Evolutionary conservation across 1,140 invertebrate species (phyloP), one percentile per base, ranked within the genome.

Genomic region (Neotoxoptera formosana): DNA sequence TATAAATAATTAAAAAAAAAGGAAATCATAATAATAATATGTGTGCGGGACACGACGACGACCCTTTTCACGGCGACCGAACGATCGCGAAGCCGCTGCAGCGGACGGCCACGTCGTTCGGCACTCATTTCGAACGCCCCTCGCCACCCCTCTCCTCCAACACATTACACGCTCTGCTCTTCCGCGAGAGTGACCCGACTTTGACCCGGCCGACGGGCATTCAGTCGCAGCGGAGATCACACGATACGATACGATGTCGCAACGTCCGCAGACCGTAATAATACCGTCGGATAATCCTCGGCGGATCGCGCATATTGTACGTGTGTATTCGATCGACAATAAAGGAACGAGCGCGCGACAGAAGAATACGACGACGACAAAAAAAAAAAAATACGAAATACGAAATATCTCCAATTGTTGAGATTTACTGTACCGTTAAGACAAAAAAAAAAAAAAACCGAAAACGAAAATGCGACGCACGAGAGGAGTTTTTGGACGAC

Each of bases 221-320:
- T 48, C 87, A 53, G n/a, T 84, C 41, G 21, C 30, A 41, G 83
- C 87, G 20, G 53, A 88, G 47, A 51, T 88, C 87, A n/a, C 51
- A 34, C 45, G 30, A n/a, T n/a, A n/a, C 45, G 14, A 8, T 30
- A 60, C 41, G 56, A 81, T 48, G 60, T 83, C 45, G 91, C 67
- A 51, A 83, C 91, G 76, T 84, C 91, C 67, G 76, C 91, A 92
- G 91, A 92, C 91, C 91, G 91, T 81, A 83, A 92, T 92, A 92
- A 92, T 92, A 92, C 67, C 41, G 84, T n/a, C 41, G 91, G 91
- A 92, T 92, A 51, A 92, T 83, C 91, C 41, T 3, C 17, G 17
- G 30, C 76, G 30, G 90, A 36, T 36, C n/a, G 87, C 48, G 7
- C 17, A 53, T 20, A 53, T 53, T 84, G 45, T 84, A 41, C 41